These are phyloP conservation scores for Sinocyclocheilus anophthalmus DNA, from an alignment of 2,113 vertebrate genomes.

Conservation along the genomic window DNA sequence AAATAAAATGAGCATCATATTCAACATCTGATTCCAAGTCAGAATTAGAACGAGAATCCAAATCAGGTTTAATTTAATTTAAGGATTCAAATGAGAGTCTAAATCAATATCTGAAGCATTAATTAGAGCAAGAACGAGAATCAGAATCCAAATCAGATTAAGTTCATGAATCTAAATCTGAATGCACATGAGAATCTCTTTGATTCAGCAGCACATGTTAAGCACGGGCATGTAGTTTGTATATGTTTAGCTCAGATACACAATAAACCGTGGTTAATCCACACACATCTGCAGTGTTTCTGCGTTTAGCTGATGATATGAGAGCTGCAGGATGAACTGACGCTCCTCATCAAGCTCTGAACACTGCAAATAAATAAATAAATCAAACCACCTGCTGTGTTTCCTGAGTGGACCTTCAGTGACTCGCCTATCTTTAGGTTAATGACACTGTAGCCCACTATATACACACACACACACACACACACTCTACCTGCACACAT, in stretches of 20 bases:
- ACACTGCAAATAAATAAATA: not conserved
- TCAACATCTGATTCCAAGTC: not conserved
- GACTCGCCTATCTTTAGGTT: not conserved
- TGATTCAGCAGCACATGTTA: not conserved
- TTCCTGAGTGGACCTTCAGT: constrained; percentile 1
- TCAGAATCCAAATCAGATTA: not conserved
- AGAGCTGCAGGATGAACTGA: constrained; percentile 63
- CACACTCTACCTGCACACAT: constrained; percentile 73
- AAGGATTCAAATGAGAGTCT: too few species aligned
- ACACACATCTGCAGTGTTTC: not conserved
- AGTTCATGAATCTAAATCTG: not conserved
- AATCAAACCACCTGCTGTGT: constrained; percentile 8
- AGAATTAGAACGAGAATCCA: not conserved
- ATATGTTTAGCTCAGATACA: not conserved
- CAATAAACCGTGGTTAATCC: not conserved
- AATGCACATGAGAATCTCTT: not conserved
- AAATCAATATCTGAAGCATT: not conserved
- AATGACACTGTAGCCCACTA: not conserved
- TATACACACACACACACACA: not conserved
- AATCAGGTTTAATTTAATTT: not conserved
- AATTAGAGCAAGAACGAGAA: not conserved
- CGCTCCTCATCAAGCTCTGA: not conserved
- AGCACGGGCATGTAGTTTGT: not conserved
- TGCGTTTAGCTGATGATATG: constrained; percentile 65
- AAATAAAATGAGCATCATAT: not conserved